A percentile compares a stretch with the other conserved stretches of the same genome.
Evolutionary conservation across 2,797 vertebrate species (phyloP).

Genomic region (Luscinia megarhynchos): DNA sequence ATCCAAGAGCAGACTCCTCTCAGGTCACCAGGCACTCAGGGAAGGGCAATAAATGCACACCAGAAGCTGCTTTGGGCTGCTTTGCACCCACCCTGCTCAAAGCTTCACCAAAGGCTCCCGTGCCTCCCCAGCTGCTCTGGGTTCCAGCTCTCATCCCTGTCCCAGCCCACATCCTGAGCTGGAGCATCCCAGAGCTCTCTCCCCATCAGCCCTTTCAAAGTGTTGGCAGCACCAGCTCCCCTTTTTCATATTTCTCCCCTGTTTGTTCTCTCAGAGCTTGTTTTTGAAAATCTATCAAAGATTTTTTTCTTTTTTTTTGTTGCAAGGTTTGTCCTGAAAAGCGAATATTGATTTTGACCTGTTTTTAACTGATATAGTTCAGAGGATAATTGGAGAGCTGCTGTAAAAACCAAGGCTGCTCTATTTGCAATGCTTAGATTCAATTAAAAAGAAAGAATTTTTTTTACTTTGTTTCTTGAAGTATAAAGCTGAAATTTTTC

Average conservation of each 20-base stretch:
- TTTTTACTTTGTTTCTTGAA: background rate
- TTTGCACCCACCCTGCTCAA: constrained; percentile 22
- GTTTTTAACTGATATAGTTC: background rate
- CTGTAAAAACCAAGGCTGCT: background rate
- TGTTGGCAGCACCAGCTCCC: background rate
- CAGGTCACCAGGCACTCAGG: background rate
- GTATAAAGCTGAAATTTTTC: background rate
- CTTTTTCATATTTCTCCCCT: background rate
- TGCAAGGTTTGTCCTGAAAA: background rate
- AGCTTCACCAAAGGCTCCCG: background rate
- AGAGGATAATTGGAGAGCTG: constrained; percentile 13
- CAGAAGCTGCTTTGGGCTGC: background rate
- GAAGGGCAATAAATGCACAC: background rate
- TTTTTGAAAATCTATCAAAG: background rate
- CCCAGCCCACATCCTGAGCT: constrained; percentile 16
- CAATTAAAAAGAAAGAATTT: background rate
- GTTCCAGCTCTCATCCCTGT: background rate
- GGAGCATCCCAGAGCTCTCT: background rate
- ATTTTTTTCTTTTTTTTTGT: background rate
- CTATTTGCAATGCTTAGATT: background rate
- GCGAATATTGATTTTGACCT: background rate
- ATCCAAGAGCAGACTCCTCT: background rate
- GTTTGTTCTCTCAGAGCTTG: background rate
- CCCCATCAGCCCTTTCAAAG: background rate
- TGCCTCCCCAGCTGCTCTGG: background rate